These are phyloP conservation scores for Mus musculus DNA, from an alignment of 2,113 vertebrate genomes.

Conservation along the genomic window DNA sequence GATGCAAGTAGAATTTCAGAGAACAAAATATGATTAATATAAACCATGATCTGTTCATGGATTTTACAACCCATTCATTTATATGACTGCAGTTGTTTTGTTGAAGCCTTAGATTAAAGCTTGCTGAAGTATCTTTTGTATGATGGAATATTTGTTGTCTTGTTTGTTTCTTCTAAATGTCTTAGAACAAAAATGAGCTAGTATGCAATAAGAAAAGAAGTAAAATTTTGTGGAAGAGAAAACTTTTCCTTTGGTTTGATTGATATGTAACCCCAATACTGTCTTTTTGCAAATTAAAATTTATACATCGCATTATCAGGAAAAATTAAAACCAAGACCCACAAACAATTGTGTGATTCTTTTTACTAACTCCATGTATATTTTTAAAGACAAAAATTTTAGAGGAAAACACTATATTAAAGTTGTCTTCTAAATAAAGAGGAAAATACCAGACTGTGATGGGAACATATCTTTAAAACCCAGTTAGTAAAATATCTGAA, in stretches of 20 bases:
- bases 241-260: background rate
- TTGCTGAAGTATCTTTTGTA: background rate
- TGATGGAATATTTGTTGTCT: background rate
- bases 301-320: background rate
- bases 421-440: background rate
- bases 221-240: background rate
- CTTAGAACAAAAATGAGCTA: background rate
- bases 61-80: background rate
- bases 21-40: background rate
- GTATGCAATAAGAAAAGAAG: background rate
- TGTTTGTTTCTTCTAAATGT: background rate
- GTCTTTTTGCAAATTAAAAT: background rate
- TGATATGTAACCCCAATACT: background rate
- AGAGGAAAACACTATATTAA: background rate
- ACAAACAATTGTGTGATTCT: background rate
- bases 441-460: background rate
- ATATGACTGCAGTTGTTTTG: background rate
- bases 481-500: no score
- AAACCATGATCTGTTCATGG: background rate
- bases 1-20: background rate
- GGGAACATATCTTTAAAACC: background rate
- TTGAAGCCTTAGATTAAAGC: background rate
- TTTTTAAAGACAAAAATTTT: background rate
- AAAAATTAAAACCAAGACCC: background rate
- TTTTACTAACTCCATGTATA: background rate